A percentile compares a stretch with the other conserved stretches of the same genome.
Evolutionary conservation across 2,888 invertebrate species (phyloP).

Genomic region (Drosophila nigricruria): DNA sequence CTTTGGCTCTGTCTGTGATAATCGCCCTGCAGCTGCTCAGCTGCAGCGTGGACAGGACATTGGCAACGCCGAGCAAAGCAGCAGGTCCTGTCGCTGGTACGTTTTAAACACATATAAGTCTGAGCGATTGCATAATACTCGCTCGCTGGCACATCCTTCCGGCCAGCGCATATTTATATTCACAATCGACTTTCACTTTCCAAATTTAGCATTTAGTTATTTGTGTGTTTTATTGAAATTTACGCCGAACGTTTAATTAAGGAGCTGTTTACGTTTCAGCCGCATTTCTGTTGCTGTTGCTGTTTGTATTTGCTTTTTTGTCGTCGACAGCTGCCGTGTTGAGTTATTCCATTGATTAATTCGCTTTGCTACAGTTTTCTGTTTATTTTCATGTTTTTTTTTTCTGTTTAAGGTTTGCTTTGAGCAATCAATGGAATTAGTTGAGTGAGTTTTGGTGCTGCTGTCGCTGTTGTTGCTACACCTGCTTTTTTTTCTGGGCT

Average conservation of each 20-base stretch:
- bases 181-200: constrained; percentile 71
- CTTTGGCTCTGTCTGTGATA: constrained; percentile 84
- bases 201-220: constrained; percentile 30
- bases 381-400: constrained; percentile 17
- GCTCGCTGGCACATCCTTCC: constrained; percentile 38
- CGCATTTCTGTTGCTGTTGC: constrained; percentile 5
- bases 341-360: constrained; percentile 52
- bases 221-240: constrained; percentile 22
- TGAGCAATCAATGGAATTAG: constrained; percentile 52
- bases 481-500: constrained; percentile 47
- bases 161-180: constrained; percentile 7
- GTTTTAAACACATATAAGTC: constrained; percentile 33
- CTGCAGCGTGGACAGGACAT: constrained; percentile 82
- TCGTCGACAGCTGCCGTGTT: constrained; percentile 27
- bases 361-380: constrained; percentile 51
- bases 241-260: constrained; percentile 47
- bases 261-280: constrained; percentile 29
- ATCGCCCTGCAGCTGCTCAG: constrained; percentile 81
- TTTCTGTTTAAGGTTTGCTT: constrained; percentile 29
- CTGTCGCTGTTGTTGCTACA: constrained; percentile 18
- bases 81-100: constrained; percentile 82
- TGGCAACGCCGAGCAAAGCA: constrained; percentile 77
- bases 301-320: constrained; percentile 3
- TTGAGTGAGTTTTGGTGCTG: constrained; percentile 26
- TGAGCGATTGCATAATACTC: constrained; percentile 26